A percentile compares a stretch with the other conserved stretches of the same genome.
phyloP scores from a whole-genome alignment of 2,888 invertebrate species.

The Erpobdella octoculata region DNA sequence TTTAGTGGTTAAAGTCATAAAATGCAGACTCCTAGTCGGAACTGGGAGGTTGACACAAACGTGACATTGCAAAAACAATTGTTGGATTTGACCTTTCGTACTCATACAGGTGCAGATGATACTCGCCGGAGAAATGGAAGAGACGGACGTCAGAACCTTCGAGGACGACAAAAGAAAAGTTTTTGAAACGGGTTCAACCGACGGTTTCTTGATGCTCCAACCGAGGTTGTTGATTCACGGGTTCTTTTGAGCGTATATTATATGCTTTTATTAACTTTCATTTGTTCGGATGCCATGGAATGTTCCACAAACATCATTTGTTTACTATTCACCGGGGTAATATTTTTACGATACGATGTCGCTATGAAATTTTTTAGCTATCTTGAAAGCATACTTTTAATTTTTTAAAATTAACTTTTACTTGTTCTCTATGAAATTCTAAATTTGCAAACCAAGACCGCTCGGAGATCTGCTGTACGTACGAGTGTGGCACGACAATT shows the following conservation, averaged over 20 bases:
- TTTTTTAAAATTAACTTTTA: neutral
- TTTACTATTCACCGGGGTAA: neutral
- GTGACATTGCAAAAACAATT: no score
- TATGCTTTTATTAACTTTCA: neutral
- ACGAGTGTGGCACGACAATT: conserved; percentile 56
- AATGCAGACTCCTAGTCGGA: no score
- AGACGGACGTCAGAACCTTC: conserved; percentile 51
- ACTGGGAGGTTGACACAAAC: no score
- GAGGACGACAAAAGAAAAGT: conserved; percentile 50
- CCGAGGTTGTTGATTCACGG: conserved; percentile 44
- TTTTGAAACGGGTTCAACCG: conserved; percentile 49
- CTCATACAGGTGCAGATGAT: conserved; percentile 50
- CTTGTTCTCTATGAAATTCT: neutral
- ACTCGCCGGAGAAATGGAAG: conserved; percentile 53
- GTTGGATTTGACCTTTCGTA: neutral
- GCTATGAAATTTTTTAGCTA: neutral
- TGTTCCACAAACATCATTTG: no score
- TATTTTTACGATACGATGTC: no score
- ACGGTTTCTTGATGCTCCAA: conserved; percentile 53
- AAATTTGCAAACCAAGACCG: conserved; percentile 43
- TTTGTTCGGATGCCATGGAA: neutral
- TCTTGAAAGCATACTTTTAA: neutral
- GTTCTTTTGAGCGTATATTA: neutral
- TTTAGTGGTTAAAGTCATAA: neutral
- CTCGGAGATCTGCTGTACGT: conserved; percentile 53